phyloP scores from a whole-genome alignment of 2,113 vertebrate species.

The Ptychochromis oligacanthus region DNA sequence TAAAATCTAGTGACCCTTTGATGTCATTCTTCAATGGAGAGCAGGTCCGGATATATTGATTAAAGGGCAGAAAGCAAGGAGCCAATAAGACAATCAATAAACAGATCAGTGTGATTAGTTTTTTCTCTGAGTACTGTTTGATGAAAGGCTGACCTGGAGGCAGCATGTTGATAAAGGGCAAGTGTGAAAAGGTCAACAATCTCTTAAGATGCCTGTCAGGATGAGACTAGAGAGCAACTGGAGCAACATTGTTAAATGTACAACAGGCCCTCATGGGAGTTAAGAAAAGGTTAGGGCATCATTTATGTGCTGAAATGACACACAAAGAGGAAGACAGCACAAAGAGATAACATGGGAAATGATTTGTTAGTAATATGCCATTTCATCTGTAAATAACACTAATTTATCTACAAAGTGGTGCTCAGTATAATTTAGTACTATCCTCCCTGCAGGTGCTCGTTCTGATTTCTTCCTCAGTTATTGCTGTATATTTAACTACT shows the following conservation, averaged over 20 bases:
- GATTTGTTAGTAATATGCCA: neutral
- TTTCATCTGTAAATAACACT: neutral
- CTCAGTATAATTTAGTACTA: neutral
- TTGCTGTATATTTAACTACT: neutral
- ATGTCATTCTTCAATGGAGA: neutral
- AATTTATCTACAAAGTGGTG: neutral
- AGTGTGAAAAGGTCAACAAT: constrained; percentile 7
- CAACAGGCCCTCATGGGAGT: neutral
- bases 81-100: neutral
- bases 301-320: neutral
- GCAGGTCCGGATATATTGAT: neutral
- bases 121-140: neutral
- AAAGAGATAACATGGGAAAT: neutral
- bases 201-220: neutral
- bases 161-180: neutral
- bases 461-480: neutral
- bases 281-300: neutral
- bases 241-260: neutral
- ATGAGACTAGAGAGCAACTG: neutral
- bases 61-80: neutral
- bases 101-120: neutral
- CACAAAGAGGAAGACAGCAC: neutral
- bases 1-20: neutral
- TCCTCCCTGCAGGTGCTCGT: neutral
- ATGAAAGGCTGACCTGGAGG: constrained; percentile 6